Evolutionary conservation across 2,888 invertebrate species (phyloP).

Genomic region (Cryptocephalus primarius): DNA sequence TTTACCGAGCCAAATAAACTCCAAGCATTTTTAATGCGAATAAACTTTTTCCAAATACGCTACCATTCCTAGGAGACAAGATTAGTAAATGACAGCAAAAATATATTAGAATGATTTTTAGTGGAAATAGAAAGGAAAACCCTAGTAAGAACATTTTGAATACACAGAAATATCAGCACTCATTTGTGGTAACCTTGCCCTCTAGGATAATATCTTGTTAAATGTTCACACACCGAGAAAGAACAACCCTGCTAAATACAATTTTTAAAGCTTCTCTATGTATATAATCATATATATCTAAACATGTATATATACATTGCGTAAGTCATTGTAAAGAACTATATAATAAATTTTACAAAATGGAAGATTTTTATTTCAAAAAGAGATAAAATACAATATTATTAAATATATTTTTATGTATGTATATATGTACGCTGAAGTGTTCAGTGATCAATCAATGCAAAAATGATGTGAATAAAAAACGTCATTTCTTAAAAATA

Average conservation of each 20-base stretch:
- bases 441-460: conserved; percentile 2
- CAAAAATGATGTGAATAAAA: too few relatives aligned
- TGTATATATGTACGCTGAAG: too few relatives aligned
- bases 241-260: conserved; percentile 22
- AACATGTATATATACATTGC: conserved; percentile 18
- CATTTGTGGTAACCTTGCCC: too few relatives aligned
- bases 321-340: conserved; percentile 10
- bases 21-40: conserved; percentile 20
- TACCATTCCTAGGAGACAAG: too few relatives aligned
- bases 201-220: too few relatives aligned
- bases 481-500: too few relatives aligned
- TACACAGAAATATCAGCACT: too few relatives aligned
- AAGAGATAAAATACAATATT: conserved; percentile 8
- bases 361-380: conserved; percentile 19
- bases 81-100: too few relatives aligned
- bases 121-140: too few relatives aligned
- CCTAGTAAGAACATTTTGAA: too few relatives aligned
- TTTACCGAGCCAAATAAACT: conserved; percentile 17
- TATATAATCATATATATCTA: conserved; percentile 10
- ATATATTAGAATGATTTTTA: too few relatives aligned
- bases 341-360: conserved; percentile 15
- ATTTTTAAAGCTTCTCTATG: conserved; percentile 23
- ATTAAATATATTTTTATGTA: too few relatives aligned
- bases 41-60: conserved; percentile 2
- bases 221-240: conserved; percentile 11